phyloP scores from a whole-genome alignment of 2,888 invertebrate species.

The Thymelicus lineola region DNA sequence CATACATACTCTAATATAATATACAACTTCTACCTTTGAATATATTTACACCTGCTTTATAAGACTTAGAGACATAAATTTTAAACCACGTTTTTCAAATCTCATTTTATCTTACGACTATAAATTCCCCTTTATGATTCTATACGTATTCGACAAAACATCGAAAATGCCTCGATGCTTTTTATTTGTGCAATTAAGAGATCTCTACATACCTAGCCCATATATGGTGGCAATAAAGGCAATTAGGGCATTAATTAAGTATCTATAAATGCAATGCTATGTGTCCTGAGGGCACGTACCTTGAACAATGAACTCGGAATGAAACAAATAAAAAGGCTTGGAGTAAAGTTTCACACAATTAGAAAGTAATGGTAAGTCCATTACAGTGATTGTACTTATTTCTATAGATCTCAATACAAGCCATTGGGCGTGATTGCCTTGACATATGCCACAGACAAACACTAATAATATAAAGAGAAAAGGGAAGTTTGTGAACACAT shows the following conservation, averaged over 20 bases:
- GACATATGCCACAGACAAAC: too few species aligned
- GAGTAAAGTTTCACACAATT: slow-evolving; percentile 19
- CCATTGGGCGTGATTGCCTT: too few species aligned
- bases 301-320: slow-evolving; percentile 34
- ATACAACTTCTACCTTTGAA: too few species aligned
- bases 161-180: slow-evolving; percentile 1
- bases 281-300: slow-evolving; percentile 17
- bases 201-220: slow-evolving; percentile 17
- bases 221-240: slow-evolving; percentile 29
- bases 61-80: too few species aligned
- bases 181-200: slow-evolving; percentile 19
- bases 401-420: too few species aligned
- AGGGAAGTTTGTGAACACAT: too few species aligned
- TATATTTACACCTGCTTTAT: too few species aligned
- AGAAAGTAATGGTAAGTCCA: not conserved
- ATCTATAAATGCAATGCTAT: slow-evolving; percentile 23
- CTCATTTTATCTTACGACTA: not conserved
- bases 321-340: slow-evolving; percentile 10
- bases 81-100: not conserved
- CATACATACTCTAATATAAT: too few species aligned
- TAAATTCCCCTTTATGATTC: not conserved
- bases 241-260: slow-evolving; percentile 29
- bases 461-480: too few species aligned
- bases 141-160: not conserved
- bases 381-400: too few species aligned